A percentile compares a stretch with the other conserved stretches of the same genome.
phyloP scores from a whole-genome alignment of 2,888 invertebrate genomes.

The Liopterus haemorrhoidalis region DNA sequence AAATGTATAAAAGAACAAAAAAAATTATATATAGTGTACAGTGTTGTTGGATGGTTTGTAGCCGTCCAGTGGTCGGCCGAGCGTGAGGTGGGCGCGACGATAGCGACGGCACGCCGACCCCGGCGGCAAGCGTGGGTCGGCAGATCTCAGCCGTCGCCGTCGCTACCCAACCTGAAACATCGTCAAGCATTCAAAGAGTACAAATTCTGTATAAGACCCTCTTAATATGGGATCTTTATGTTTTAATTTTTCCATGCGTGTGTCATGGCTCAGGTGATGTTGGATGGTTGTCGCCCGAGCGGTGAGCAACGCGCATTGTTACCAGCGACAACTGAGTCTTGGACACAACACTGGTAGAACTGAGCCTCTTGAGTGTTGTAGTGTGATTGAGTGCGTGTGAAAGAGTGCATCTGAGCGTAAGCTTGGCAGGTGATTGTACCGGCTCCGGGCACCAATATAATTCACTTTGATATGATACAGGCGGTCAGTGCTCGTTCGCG shows the following conservation, averaged over 20 bases:
- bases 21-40: conserved; percentile 28
- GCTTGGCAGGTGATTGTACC: conserved; percentile 41
- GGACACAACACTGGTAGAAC: conserved; percentile 39
- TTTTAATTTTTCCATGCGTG: conserved; percentile 27
- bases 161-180: conserved; percentile 37
- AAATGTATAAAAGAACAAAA: conserved; percentile 27
- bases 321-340: conserved; percentile 21
- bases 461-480: conserved; percentile 7
- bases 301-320: conserved; percentile 27
- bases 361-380: conserved; percentile 36
- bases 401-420: conserved; percentile 37
- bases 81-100: conserved; percentile 23
- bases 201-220: conserved; percentile 64
- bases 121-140: conserved; percentile 22
- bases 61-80: conserved; percentile 22
- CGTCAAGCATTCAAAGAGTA: conserved; percentile 57
- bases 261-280: conserved; percentile 13
- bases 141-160: conserved; percentile 37
- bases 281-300: conserved; percentile 28
- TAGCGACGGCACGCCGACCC: conserved; percentile 3
- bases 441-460: conserved; percentile 26
- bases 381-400: conserved; percentile 35
- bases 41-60: conserved; percentile 26
- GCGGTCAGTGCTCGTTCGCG: conserved; percentile 20
- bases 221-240: conserved; percentile 24